A percentile compares a stretch with the other conserved stretches of the same genome.
These are phyloP conservation scores for Protobothrops flavoviridis DNA, from an alignment of 2,113 vertebrate species.

Conservation along the genomic window DNA sequence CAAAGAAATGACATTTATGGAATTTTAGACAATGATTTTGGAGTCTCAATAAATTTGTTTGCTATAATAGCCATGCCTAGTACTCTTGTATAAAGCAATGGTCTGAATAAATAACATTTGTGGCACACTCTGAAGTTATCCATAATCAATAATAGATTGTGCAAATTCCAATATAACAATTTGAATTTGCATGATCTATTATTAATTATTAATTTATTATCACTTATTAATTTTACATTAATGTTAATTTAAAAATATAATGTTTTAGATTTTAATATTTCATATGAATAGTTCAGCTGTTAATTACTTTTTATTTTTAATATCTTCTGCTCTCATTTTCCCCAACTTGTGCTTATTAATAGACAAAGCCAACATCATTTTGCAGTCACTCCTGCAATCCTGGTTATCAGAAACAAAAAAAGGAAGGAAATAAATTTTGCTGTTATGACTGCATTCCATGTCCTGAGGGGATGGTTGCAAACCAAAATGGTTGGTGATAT, in stretches of 20 bases:
- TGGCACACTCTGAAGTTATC: not conserved
- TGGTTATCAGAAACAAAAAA: slow-evolving; percentile 3
- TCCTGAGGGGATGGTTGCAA: not conserved
- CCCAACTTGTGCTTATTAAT: not conserved
- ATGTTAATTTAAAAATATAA: not conserved
- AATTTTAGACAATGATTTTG: not conserved
- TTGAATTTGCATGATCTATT: too few species aligned
- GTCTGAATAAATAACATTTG: not conserved
- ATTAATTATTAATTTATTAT: too few species aligned
- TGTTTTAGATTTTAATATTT: not conserved
- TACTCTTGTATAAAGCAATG: not conserved
- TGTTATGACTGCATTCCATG: not conserved
- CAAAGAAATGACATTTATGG: not conserved
- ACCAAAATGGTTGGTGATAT: not conserved
- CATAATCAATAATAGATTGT: not conserved
- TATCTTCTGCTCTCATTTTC: not conserved
- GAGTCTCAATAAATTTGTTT: not conserved
- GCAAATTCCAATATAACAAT: too few species aligned
- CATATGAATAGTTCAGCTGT: not conserved
- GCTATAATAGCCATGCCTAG: not conserved
- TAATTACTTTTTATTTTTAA: not conserved
- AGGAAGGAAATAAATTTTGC: not conserved
- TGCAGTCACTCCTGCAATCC: not conserved
- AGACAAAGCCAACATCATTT: not conserved
- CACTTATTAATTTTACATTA: too few species aligned